These are phyloP conservation scores for Ylistrum balloti DNA, from an alignment of 1,140 invertebrate species.

Conservation along the genomic window DNA sequence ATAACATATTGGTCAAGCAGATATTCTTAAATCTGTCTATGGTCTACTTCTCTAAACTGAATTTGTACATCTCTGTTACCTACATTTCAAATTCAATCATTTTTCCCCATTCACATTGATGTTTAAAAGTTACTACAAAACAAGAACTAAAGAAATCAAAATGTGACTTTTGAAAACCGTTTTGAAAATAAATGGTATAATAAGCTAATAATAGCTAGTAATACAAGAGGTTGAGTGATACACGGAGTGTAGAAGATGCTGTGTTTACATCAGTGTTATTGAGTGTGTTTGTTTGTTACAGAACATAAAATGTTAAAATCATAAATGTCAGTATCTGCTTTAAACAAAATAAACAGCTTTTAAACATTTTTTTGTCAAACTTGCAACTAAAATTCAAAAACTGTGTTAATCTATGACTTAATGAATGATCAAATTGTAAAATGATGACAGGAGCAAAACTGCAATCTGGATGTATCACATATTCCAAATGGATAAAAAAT, in stretches of 20 bases:
- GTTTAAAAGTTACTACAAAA: too few relatives aligned
- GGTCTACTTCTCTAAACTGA: too few relatives aligned
- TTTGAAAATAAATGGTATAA: not conserved
- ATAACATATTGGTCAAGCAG: too few relatives aligned
- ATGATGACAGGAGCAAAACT: not conserved
- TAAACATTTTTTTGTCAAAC: not conserved
- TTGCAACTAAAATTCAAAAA: not conserved
- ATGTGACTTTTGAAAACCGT: not conserved
- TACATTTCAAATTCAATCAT: too few relatives aligned
- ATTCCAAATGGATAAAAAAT: not conserved
- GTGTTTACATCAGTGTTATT: not conserved
- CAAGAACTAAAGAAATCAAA: too few relatives aligned
- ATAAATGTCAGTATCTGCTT: too few relatives aligned
- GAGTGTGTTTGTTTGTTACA: not conserved
- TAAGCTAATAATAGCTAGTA: not conserved
- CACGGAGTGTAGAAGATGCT: not conserved
- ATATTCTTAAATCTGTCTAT: too few relatives aligned
- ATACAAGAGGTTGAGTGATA: not conserved
- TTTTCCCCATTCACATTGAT: too few relatives aligned
- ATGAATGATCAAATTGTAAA: not conserved
- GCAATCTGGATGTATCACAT: not conserved
- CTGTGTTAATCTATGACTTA: not conserved
- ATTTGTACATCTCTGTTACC: too few relatives aligned
- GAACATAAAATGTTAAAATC: conserved; percentile 31
- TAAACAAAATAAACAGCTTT: not conserved